A percentile compares a stretch with the other conserved stretches of the same genome.
phyloP scores from a whole-genome alignment of 2,113 vertebrate species.

The Macrotus californicus region DNA sequence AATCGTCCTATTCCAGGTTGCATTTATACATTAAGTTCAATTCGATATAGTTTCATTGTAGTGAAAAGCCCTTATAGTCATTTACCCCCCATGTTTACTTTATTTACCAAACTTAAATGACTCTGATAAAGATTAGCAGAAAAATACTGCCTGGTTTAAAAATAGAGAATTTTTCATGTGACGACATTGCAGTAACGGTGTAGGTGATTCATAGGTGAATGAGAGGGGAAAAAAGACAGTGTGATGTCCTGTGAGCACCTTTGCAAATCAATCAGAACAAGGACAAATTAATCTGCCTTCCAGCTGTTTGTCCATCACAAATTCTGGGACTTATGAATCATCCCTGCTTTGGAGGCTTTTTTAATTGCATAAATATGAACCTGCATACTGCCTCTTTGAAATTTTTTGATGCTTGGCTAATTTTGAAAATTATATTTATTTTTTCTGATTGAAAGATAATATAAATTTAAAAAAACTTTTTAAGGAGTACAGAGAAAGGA shows the following conservation, averaged over 20 bases:
- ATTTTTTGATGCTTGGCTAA: not conserved
- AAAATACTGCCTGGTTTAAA: constrained; percentile 31
- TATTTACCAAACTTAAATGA: not conserved
- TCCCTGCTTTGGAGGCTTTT: constrained; percentile 30
- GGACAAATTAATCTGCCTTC: constrained; percentile 38
- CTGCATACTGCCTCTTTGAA: constrained; percentile 11
- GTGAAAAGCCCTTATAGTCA: not conserved
- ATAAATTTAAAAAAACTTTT: not conserved
- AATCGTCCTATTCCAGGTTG: not conserved
- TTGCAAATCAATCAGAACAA: constrained; percentile 17
- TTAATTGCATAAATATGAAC: constrained; percentile 38
- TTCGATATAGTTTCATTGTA: not conserved
- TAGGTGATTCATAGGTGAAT: constrained; percentile 5
- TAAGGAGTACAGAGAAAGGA: not conserved
- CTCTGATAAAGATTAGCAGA: not conserved
- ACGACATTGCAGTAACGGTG: not conserved
- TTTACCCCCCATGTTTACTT: constrained; percentile 9
- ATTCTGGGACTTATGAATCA: constrained; percentile 48
- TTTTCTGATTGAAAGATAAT: not conserved
- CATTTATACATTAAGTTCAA: not conserved
- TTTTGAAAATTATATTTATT: not conserved
- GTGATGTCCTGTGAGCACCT: not conserved
- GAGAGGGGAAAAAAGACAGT: constrained; percentile 26
- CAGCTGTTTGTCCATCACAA: constrained; percentile 55
- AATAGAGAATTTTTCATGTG: not conserved